Evolutionary conservation across 2,797 vertebrate genomes (phyloP).

Genomic region (Acanthurus leucopareius): DNA sequence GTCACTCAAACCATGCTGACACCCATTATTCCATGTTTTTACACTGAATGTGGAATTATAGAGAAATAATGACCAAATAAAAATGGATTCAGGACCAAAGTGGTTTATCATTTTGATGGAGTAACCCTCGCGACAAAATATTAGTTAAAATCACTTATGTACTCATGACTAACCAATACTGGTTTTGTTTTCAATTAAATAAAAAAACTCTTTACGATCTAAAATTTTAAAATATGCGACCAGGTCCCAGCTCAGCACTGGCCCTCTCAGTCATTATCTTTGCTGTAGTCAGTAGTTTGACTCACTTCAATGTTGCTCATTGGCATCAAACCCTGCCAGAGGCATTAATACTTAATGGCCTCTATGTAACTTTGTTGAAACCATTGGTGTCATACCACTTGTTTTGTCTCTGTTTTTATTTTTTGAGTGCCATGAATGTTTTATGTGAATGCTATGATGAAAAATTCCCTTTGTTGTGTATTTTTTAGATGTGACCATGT

Average conservation of each 20-base stretch:
- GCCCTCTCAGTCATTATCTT: background rate
- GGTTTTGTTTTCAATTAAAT: background rate
- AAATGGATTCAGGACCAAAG: background rate
- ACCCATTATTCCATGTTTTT: background rate
- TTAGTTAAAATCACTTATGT: background rate
- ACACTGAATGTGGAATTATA: background rate
- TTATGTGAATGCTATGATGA: conserved; percentile 38
- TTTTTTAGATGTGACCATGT: conserved; percentile 37
- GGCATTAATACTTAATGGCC: conserved; percentile 9
- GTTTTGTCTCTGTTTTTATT: conserved; percentile 25
- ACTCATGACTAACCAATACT: background rate
- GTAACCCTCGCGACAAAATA: background rate
- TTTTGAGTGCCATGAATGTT: conserved; percentile 36
- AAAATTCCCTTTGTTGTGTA: conserved; percentile 44
- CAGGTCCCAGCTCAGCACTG: background rate
- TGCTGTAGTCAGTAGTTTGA: conserved; percentile 2
- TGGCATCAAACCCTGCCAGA: background rate
- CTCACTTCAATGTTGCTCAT: conserved; percentile 19
- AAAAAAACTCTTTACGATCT: background rate
- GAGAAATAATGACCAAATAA: background rate
- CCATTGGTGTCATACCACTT: conserved; percentile 26
- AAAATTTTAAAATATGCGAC: background rate
- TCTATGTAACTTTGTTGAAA: conserved; percentile 16
- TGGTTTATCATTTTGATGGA: too few species aligned
- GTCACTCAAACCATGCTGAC: conserved; percentile 32